phyloP scores from a whole-genome alignment of 1,140 invertebrate genomes.

The Catajapyx aquilonaris region DNA sequence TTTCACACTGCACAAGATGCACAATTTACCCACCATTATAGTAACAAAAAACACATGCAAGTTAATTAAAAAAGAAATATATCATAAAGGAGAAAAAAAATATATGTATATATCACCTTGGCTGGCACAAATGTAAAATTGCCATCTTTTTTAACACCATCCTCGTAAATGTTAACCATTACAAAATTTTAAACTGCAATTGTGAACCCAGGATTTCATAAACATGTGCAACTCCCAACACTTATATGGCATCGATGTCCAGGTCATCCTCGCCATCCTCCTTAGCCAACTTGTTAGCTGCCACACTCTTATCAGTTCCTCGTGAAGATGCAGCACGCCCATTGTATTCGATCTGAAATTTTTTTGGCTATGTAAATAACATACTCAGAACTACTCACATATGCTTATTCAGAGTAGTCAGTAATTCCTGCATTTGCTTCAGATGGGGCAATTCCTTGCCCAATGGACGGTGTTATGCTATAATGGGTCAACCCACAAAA shows the following conservation, averaged over 20 bases:
- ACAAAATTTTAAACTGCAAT: not conserved
- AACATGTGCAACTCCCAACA: not conserved
- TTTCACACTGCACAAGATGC: too few species aligned
- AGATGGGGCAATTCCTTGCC: not conserved
- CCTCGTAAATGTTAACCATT: not conserved
- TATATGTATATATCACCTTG: not conserved
- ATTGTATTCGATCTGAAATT: conserved; percentile 58
- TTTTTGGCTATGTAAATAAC: conserved; percentile 5
- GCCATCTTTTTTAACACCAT: not conserved
- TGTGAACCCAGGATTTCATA: too few species aligned
- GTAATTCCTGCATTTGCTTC: not conserved
- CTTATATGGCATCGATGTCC: conserved; percentile 83
- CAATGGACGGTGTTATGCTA: not conserved
- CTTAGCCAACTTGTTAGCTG: conserved; percentile 24
- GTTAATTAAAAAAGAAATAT: not conserved
- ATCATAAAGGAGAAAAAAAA: not conserved
- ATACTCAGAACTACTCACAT: conserved; percentile 6
- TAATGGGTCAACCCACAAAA: too few species aligned
- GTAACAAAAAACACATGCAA: too few species aligned
- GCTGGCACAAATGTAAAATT: not conserved
- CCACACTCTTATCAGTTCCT: conserved; percentile 30
- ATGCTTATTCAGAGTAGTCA: conserved; percentile 6
- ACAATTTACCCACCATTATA: too few species aligned
- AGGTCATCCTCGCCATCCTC: conserved; percentile 48
- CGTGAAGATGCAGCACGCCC: conserved; percentile 56